A percentile compares a stretch with the other conserved stretches of the same genome.
Evolutionary conservation across 2,888 invertebrate genomes (phyloP).

Genomic region (Rhagonycha lutea): DNA sequence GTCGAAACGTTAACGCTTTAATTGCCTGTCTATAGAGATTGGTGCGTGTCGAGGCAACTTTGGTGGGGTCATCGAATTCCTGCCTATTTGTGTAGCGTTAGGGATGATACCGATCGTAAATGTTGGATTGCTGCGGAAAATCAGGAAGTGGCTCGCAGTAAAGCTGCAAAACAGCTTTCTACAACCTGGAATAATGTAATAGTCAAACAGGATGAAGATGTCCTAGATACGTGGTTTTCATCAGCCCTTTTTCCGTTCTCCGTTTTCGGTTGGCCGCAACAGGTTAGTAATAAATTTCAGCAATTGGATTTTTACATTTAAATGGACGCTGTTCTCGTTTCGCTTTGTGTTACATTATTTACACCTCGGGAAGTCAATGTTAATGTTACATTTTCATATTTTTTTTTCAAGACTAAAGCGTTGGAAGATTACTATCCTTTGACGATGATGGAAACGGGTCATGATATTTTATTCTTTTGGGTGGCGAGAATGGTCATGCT

Average conservation of each 20-base stretch:
- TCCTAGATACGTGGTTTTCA: constrained; percentile 99
- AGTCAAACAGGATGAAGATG: constrained; percentile 85
- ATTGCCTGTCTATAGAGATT: constrained; percentile 68
- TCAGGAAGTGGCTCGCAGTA: constrained; percentile 73
- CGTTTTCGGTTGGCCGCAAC: constrained; percentile 95
- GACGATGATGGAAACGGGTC: constrained; percentile 91
- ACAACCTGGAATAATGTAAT: constrained; percentile 59
- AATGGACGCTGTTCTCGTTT: neutral
- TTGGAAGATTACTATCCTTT: constrained; percentile 73
- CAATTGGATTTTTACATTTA: neutral
- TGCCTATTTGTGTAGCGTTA: constrained; percentile 66
- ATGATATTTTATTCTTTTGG: constrained; percentile 99
- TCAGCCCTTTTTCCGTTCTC: constrained; percentile 96
- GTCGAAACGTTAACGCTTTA: constrained; percentile 6
- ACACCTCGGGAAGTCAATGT: neutral
- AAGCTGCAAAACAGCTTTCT: constrained; percentile 74
- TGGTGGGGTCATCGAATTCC: constrained; percentile 99
- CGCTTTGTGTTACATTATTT: neutral
- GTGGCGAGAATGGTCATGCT: constrained; percentile 99
- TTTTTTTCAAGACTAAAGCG: constrained; percentile 60
- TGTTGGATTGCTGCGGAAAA: constrained; percentile 55
- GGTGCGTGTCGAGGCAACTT: constrained; percentile 97
- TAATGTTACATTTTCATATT: neutral
- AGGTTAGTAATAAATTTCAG: constrained; percentile 46
- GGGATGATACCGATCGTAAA: constrained; percentile 28